Evolutionary conservation across 92 coral and sea anemone genomes (phyloP).

Genomic region (Porites cylindrica): DNA sequence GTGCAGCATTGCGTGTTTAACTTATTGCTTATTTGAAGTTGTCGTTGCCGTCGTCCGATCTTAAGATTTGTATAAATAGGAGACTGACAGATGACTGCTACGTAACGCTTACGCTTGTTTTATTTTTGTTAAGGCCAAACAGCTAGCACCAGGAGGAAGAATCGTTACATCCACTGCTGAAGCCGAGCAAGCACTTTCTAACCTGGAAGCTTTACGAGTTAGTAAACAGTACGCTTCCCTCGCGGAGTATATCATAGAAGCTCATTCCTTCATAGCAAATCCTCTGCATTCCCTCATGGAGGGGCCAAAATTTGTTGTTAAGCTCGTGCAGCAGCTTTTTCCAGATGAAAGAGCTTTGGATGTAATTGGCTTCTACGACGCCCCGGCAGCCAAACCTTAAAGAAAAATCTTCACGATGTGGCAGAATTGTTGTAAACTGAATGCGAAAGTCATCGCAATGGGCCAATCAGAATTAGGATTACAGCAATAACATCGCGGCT

Average conservation of each 20-base stretch:
- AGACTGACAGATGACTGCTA: not conserved
- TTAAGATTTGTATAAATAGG: no score
- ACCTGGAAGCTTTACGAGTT: conserved; percentile 76
- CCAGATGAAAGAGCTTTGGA: conserved; percentile 75
- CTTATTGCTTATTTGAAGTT: no score
- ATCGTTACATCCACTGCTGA: conserved; percentile 80
- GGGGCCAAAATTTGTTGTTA: conserved; percentile 78
- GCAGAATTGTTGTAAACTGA: no score
- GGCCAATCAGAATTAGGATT: no score
- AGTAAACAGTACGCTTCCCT: conserved; percentile 79
- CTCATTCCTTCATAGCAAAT: conserved; percentile 82
- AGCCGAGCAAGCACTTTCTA: conserved; percentile 81
- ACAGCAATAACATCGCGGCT: no score
- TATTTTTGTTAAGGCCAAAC: conserved; percentile 57
- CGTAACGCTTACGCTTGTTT: not conserved
- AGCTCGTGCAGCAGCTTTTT: conserved; percentile 71
- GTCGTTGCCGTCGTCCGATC: no score
- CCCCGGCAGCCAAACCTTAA: not conserved
- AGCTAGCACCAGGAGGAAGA: conserved; percentile 77
- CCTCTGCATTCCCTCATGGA: conserved; percentile 88
- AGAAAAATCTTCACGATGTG: no score
- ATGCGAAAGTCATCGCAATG: no score
- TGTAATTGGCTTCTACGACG: conserved; percentile 27
- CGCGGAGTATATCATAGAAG: conserved; percentile 65
- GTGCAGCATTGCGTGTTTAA: no score